Percentiles rank a stretch among this genome's conserved stretches.
phyloP scores from a whole-genome alignment of 2,113 vertebrate genomes.

The Puffinus mauretanicus region DNA sequence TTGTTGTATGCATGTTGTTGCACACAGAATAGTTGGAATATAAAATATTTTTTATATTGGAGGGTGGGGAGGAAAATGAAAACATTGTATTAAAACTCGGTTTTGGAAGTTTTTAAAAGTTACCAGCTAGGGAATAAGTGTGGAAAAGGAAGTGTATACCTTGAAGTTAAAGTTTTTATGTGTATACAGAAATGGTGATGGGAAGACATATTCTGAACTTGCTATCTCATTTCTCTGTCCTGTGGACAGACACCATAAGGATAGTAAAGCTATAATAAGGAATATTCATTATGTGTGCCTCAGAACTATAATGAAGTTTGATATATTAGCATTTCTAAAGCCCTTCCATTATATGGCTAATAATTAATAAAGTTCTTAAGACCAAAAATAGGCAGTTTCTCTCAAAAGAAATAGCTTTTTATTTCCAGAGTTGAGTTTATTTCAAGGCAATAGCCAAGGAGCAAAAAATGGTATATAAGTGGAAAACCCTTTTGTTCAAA shows the following conservation, averaged over 20 bases:
- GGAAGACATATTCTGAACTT: background rate
- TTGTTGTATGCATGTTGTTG: constrained; percentile 4
- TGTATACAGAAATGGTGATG: background rate
- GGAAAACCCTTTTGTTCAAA: background rate
- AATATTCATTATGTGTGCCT: background rate
- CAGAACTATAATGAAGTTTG: background rate
- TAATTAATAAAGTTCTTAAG: background rate
- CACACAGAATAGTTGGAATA: constrained; percentile 37
- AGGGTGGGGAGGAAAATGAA: background rate
- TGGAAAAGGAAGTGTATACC: background rate
- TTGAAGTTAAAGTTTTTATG: background rate
- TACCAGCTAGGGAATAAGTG: background rate
- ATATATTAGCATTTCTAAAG: background rate
- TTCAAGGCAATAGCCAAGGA: background rate
- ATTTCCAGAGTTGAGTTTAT: background rate
- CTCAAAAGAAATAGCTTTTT: background rate
- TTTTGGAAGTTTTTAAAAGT: background rate
- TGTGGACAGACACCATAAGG: background rate
- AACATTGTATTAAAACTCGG: background rate
- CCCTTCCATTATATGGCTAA: background rate
- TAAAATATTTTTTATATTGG: background rate
- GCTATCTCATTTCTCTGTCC: background rate
- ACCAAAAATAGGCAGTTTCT: background rate
- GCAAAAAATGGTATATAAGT: background rate
- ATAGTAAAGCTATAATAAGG: background rate